These are phyloP conservation scores for Girardinus metallicus DNA, from an alignment of 2,797 vertebrate genomes.

Conservation along the genomic window DNA sequence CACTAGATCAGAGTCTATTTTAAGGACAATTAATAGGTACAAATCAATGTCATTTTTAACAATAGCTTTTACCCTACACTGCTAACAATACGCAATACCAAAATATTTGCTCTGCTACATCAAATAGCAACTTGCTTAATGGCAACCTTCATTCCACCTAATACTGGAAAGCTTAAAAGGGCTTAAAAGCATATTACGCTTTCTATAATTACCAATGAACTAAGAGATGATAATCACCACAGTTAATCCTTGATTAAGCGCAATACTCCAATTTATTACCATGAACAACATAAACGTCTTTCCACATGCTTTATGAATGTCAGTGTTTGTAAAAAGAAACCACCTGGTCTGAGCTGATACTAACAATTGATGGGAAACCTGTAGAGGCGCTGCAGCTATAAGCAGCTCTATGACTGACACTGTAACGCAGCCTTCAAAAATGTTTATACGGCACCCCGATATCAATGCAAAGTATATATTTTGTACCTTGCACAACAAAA, in stretches of 20 bases:
- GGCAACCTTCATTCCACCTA: neutral
- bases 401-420: neutral
- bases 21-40: conserved; percentile 39
- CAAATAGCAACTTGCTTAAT: neutral
- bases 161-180: neutral
- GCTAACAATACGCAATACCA: neutral
- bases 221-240: neutral
- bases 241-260: neutral
- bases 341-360: neutral
- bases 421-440: neutral
- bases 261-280: neutral
- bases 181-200: neutral
- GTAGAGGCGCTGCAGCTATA: neutral
- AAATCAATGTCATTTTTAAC: conserved; percentile 36
- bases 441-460: neutral
- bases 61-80: neutral
- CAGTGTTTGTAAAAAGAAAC: neutral
- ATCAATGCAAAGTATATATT: neutral
- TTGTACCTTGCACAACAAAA: neutral
- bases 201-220: neutral
- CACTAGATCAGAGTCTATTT: conserved; percentile 68
- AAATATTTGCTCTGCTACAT: neutral
- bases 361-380: neutral
- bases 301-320: neutral
- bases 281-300: neutral